phyloP scores from a whole-genome alignment of 2,797 vertebrate species.

The Megaceryle alcyon region DNA sequence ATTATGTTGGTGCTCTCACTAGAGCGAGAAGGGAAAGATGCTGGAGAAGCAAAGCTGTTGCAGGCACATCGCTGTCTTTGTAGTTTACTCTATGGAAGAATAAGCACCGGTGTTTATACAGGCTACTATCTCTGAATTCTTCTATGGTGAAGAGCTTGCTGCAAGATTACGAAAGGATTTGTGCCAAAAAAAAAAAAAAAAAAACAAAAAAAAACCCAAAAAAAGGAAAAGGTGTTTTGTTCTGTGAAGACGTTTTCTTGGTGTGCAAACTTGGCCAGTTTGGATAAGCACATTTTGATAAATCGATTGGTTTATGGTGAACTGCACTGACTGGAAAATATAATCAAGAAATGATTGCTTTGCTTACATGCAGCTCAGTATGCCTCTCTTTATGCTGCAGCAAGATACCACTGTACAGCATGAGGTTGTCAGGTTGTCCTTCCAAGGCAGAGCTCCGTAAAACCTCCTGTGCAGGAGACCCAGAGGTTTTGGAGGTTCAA shows the following conservation, averaged over 20 bases:
- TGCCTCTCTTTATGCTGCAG: slow-evolving; percentile 56
- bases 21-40: slow-evolving; percentile 47
- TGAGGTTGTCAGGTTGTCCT: slow-evolving; percentile 32
- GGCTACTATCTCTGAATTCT: slow-evolving; percentile 38
- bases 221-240: slow-evolving; percentile 34
- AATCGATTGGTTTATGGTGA: slow-evolving; percentile 46
- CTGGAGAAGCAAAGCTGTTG: slow-evolving; percentile 56
- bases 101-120: slow-evolving; percentile 51
- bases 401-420: slow-evolving; percentile 31
- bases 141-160: slow-evolving; percentile 51
- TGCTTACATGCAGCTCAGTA: slow-evolving; percentile 73
- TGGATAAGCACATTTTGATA: slow-evolving; percentile 78
- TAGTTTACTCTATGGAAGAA: slow-evolving; percentile 60
- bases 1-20: slow-evolving; percentile 71
- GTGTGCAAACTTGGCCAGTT: slow-evolving; percentile 78
- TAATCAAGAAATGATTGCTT: slow-evolving; percentile 81
- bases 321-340: slow-evolving; percentile 62
- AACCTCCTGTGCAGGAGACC: slow-evolving; percentile 44
- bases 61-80: slow-evolving; percentile 43
- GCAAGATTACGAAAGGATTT: slow-evolving; percentile 73
- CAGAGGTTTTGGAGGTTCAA: not conserved
- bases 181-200: slow-evolving; percentile 84
- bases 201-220: not conserved
- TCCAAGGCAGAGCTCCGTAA: slow-evolving; percentile 41
- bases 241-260: slow-evolving; percentile 80